Evolutionary conservation across 1,140 invertebrate species (phyloP).

Genomic region (Lamellibrachia luymesi): DNA sequence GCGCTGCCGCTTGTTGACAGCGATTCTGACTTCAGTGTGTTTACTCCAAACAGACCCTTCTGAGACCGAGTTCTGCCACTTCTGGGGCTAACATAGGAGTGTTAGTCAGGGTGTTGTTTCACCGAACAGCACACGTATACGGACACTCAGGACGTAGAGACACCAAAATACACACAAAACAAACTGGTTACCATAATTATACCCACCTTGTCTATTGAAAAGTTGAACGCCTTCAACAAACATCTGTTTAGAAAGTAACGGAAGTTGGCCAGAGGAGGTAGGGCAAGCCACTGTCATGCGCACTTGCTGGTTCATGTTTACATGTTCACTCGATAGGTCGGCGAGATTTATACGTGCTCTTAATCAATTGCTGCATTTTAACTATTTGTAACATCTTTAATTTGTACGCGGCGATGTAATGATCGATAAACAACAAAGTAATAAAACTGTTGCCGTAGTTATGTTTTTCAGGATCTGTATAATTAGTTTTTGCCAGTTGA

Average conservation of each 20-base stretch:
- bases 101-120: neutral
- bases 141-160: neutral
- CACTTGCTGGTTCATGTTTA: neutral
- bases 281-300: neutral
- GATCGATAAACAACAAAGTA: neutral
- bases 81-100: no score
- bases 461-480: neutral
- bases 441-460: neutral
- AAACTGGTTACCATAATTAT: neutral
- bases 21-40: no score
- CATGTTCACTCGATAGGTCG: no score
- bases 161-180: neutral
- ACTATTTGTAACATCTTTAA: neutral
- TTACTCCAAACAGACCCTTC: no score
- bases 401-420: neutral
- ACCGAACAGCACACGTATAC: neutral
- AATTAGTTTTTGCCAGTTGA: no score
- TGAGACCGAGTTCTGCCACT: no score
- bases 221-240: neutral
- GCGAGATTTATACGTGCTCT: no score
- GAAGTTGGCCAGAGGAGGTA: neutral
- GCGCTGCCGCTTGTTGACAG: no score
- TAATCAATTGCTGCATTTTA: neutral
- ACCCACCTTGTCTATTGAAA: neutral
- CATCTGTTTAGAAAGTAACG: neutral